Evolutionary conservation across 2,888 invertebrate genomes (phyloP).

Genomic region (Drosophila prolongata): DNA sequence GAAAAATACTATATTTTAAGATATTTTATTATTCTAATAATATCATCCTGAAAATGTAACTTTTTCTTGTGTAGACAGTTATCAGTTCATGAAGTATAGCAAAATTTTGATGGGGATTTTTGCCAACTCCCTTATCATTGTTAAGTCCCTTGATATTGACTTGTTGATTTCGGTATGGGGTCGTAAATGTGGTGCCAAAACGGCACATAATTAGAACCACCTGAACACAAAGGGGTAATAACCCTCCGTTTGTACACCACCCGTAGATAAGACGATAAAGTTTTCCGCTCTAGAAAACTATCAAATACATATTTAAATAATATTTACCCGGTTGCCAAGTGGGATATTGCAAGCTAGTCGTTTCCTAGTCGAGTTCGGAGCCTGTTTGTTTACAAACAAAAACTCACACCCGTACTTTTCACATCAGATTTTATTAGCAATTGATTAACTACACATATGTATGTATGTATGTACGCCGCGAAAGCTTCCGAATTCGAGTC

Average conservation of each 20-base stretch:
- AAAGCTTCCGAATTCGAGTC: constrained; percentile 15
- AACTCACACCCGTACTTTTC: constrained; percentile 38
- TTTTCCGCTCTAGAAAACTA: constrained; percentile 16
- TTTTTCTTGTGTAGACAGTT: constrained; percentile 21
- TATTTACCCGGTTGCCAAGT: constrained; percentile 32
- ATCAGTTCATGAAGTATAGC: constrained; percentile 33
- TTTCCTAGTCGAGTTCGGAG: constrained; percentile 54
- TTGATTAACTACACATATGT: neutral
- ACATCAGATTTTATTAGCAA: constrained; percentile 6
- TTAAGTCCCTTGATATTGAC: constrained; percentile 48
- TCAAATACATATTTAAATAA: neutral
- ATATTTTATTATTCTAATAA: neutral
- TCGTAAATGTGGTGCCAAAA: constrained; percentile 49
- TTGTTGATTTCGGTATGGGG: constrained; percentile 32
- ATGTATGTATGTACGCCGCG: neutral
- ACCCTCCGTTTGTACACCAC: constrained; percentile 5
- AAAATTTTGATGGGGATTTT: constrained; percentile 28
- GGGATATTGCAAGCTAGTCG: constrained; percentile 30
- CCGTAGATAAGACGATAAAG: constrained; percentile 29
- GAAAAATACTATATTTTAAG: neutral
- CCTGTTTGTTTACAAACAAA: constrained; percentile 65
- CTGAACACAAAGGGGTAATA: constrained; percentile 27
- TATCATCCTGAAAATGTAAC: no score
- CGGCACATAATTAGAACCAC: constrained; percentile 8
- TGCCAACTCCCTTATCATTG: constrained; percentile 51